phyloP scores from a whole-genome alignment of 2,888 invertebrate genomes.

The Rotaria macrura region DNA sequence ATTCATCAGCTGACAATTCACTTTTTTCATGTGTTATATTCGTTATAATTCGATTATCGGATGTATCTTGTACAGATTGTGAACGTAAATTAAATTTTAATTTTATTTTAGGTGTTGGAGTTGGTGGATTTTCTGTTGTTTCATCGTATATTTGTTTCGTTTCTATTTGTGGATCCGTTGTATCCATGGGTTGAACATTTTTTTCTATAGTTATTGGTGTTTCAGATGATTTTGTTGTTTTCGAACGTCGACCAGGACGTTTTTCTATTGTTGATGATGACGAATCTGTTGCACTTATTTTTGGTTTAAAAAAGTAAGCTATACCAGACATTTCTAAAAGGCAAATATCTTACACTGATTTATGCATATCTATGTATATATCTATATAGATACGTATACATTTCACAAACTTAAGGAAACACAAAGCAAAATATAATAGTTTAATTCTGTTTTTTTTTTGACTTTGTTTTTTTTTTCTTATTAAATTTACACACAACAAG shows the following conservation, averaged over 20 bases:
- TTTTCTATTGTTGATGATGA: neutral
- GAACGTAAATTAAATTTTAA: slow-evolving; percentile 15
- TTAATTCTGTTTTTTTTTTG: neutral
- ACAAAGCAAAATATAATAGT: too few relatives aligned
- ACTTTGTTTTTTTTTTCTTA: neutral
- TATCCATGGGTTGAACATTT: neutral
- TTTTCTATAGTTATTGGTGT: neutral
- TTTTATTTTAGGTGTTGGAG: neutral
- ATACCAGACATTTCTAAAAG: neutral
- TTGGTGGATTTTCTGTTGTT: neutral
- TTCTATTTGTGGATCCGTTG: neutral
- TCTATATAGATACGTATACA: too few relatives aligned
- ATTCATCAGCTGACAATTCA: neutral
- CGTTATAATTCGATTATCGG: neutral
- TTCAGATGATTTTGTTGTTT: neutral
- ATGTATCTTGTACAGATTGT: neutral
- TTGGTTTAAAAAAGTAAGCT: slow-evolving; percentile 11
- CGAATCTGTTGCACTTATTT: neutral
- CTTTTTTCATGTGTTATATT: neutral
- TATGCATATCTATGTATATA: too few relatives aligned
- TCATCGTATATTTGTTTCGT: neutral
- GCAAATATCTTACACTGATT: neutral
- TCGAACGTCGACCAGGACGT: neutral
- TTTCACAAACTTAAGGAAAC: neutral
- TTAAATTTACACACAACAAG: neutral